Conservation (phyloP, 2,113 vertebrate species). For the Capra hircus region DNA sequence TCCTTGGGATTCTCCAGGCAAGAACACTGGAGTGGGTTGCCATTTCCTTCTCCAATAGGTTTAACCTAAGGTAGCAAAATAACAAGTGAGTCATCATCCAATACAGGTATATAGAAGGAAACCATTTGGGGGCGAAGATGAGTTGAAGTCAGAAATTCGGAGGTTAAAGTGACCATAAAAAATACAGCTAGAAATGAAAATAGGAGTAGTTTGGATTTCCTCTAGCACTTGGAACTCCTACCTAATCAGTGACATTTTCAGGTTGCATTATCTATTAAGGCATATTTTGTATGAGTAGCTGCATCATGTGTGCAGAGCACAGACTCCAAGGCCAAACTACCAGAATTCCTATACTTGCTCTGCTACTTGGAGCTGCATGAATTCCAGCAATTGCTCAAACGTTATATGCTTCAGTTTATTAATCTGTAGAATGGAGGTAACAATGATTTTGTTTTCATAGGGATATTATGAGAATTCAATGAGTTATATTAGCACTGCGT, state of each 20-base stretch:
- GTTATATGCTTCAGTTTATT: background rate
- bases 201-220: background rate
- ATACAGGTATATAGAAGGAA: background rate
- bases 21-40: no score
- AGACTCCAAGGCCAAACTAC: background rate
- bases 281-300: background rate
- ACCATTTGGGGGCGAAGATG: background rate
- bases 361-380: background rate
- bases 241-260: background rate
- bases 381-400: background rate
- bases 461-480: background rate
- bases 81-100: background rate
- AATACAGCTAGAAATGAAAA: background rate
- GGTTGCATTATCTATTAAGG: background rate
- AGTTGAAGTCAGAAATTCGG: background rate
- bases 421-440: background rate
- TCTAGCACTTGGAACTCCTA: background rate
- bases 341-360: background rate
- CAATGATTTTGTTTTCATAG: background rate
- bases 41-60: background rate
- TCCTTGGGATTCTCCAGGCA: no score
- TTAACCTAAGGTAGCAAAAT: background rate
- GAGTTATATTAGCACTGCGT: background rate
- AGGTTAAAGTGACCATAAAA: background rate
- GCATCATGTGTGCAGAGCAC: background rate